A percentile compares a stretch with the other conserved stretches of the same genome.
Evolutionary conservation across 1,140 invertebrate genomes (phyloP).

Genomic region (Melitaea cinxia): DNA sequence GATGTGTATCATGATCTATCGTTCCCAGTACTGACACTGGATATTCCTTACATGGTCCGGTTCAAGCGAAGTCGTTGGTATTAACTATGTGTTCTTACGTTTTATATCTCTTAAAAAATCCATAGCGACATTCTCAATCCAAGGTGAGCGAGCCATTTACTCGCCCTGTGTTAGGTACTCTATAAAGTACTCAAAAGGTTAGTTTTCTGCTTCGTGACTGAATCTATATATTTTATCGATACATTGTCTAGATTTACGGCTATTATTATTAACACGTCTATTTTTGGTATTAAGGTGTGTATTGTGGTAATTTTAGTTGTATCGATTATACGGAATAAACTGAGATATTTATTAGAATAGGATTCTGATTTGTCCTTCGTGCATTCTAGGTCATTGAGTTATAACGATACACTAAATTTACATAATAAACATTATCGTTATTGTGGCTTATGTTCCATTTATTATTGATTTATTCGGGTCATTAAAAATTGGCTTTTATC

Average conservation of each 20-base stretch:
- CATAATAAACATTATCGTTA: slow-evolving; percentile 2
- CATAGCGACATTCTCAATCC: slow-evolving; percentile 64
- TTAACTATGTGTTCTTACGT: slow-evolving; percentile 25
- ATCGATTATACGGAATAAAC: slow-evolving; percentile 34
- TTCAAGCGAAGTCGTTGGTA: slow-evolving; percentile 16
- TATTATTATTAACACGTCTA: slow-evolving; percentile 40
- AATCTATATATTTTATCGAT: slow-evolving; percentile 45
- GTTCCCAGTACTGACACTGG: background rate
- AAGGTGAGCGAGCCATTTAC: slow-evolving; percentile 70
- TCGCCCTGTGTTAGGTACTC: slow-evolving; percentile 55
- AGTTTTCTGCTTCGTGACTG: slow-evolving; percentile 66
- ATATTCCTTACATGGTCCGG: background rate
- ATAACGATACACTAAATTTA: slow-evolving; percentile 11
- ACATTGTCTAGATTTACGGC: slow-evolving; percentile 57
- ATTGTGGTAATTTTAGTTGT: slow-evolving; percentile 38
- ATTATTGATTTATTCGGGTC: background rate
- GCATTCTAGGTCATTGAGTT: slow-evolving; percentile 29
- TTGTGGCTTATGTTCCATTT: background rate
- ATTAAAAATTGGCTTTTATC: background rate
- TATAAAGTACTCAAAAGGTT: slow-evolving; percentile 65
- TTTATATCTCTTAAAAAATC: slow-evolving; percentile 39
- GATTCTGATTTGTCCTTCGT: slow-evolving; percentile 25
- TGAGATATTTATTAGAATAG: slow-evolving; percentile 28
- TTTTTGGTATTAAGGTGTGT: slow-evolving; percentile 42
- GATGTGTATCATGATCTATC: background rate